Base-by-base conservation (phyloP, 2,113 vertebrate species). In the Beaufortia kweichowensis region DNA sequence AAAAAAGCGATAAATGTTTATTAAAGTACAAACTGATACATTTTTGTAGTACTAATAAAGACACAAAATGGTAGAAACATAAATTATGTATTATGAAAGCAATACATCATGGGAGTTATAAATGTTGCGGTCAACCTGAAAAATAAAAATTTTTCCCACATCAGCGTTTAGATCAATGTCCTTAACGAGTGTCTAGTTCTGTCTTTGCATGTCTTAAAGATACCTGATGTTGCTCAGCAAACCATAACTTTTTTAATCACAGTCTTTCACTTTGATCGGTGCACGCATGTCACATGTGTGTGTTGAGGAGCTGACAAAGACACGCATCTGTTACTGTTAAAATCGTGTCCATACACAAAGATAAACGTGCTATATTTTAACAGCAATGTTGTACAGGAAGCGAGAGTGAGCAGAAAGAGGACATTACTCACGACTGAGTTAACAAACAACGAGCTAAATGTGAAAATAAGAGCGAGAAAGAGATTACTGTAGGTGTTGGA, bases 401-500 rank as follows among this genome's bases (percentile, higher is more conserved):
- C n/a, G 17, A 50, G 46, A 50, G 46, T 7, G 5, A 19, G 46
- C 46, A 12, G 48, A 50, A 50, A 6, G 19, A 14, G 14, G 19
- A 50, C 8, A 50, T 50, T 50, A 50, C 17, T 46, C 43, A 17
- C 43, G 6, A 50, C 14, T 50, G 48, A 21, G 48, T 50, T 50
- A n/a, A 50, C 11, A 63, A 29, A 31, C 61, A 73, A 46, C 19
- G 50, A 57, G 31, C n/a, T n/a, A 33, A 41, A 53, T 55, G 69
- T 43, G 55, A 67, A 39, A 63, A 55, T 23, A 50, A 72, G 68
- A 24, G 43, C 23, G 33, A 17, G 41, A 77, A 12, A 26, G 64
- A 67, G 35, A 7, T 21, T n/a, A n/a, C n/a, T n/a, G n/a, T n/a
- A 21, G 7, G 48, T 53, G 48, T 53, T 53, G 9, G 48, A 17